A percentile compares a stretch with the other conserved stretches of the same genome.
phyloP scores from a whole-genome alignment of 1,140 invertebrate species.

The Drosophila funebris region DNA sequence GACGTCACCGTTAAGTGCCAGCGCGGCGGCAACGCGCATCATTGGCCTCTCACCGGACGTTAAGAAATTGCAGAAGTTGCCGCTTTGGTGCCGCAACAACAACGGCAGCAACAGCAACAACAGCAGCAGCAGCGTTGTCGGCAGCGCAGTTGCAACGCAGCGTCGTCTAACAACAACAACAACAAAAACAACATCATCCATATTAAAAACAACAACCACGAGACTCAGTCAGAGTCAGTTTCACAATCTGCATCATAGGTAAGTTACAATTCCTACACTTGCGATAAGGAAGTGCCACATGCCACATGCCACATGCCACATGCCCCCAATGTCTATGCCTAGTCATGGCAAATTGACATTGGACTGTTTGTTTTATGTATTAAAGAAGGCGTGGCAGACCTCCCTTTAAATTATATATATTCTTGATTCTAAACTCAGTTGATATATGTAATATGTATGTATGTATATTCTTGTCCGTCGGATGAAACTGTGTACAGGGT shows the following conservation, averaged over 20 bases:
- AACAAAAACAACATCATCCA: too few relatives aligned
- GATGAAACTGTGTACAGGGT: too few relatives aligned
- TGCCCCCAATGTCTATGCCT: not conserved
- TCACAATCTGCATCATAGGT: slow-evolving; percentile 32
- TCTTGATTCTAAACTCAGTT: too few relatives aligned
- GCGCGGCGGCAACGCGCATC: slow-evolving; percentile 63
- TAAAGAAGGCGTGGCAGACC: too few relatives aligned
- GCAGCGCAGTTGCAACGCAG: slow-evolving; percentile 16
- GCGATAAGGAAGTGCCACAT: slow-evolving; percentile 20
- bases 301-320: not conserved
- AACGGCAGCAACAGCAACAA: slow-evolving; percentile 4
- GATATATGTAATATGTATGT: too few relatives aligned
- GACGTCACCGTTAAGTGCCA: slow-evolving; percentile 67
- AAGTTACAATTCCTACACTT: slow-evolving; percentile 18
- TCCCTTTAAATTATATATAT: too few relatives aligned
- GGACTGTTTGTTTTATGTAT: not conserved
- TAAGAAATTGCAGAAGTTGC: slow-evolving; percentile 68
- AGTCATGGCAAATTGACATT: not conserved
- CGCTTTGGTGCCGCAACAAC: slow-evolving; percentile 52
- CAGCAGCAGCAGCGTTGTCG: slow-evolving; percentile 20
- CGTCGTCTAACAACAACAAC: slow-evolving; percentile 14
- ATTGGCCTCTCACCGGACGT: slow-evolving; percentile 75
- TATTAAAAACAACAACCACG: slow-evolving; percentile 7
- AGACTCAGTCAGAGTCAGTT: slow-evolving; percentile 6
- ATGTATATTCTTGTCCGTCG: too few relatives aligned